Evolutionary conservation across 2,888 invertebrate species (phyloP).

Genomic region (Orthonevra nobilis): DNA sequence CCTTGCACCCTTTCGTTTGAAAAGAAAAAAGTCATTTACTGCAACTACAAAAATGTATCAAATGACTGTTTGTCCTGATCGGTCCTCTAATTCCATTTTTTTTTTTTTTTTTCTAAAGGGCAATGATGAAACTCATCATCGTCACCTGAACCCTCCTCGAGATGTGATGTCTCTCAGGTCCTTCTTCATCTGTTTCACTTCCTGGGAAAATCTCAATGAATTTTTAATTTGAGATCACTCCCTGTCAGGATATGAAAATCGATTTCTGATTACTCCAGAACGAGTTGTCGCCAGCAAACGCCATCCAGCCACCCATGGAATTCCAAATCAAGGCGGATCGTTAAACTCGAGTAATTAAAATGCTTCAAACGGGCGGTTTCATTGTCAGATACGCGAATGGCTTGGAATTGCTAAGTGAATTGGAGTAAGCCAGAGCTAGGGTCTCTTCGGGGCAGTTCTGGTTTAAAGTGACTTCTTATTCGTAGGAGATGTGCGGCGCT

Average conservation of each 20-base stretch:
- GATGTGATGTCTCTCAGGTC: slow-evolving; percentile 38
- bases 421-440: background rate
- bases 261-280: slow-evolving; percentile 7
- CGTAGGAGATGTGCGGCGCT: too few species aligned
- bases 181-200: slow-evolving; percentile 32
- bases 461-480: too few species aligned
- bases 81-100: slow-evolving; percentile 45
- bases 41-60: slow-evolving; percentile 61
- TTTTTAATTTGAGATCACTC: slow-evolving; percentile 33
- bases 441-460: too few species aligned
- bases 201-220: slow-evolving; percentile 35
- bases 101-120: slow-evolving; percentile 23
- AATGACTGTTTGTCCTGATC: slow-evolving; percentile 46
- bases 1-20: slow-evolving; percentile 32
- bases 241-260: background rate
- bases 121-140: slow-evolving; percentile 41
- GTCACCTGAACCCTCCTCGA: slow-evolving; percentile 37
- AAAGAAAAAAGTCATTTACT: slow-evolving; percentile 37
- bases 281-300: background rate
- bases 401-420: slow-evolving; percentile 45
- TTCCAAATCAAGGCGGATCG: slow-evolving; percentile 21
- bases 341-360: slow-evolving; percentile 41
- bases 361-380: slow-evolving; percentile 34
- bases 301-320: slow-evolving; percentile 17
- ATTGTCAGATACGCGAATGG: slow-evolving; percentile 36